Evolutionary conservation across 2,113 vertebrate genomes (phyloP), one percentile per base, ranked within the genome.

Genomic region (Pseudolaguvia tuberculata): DNA sequence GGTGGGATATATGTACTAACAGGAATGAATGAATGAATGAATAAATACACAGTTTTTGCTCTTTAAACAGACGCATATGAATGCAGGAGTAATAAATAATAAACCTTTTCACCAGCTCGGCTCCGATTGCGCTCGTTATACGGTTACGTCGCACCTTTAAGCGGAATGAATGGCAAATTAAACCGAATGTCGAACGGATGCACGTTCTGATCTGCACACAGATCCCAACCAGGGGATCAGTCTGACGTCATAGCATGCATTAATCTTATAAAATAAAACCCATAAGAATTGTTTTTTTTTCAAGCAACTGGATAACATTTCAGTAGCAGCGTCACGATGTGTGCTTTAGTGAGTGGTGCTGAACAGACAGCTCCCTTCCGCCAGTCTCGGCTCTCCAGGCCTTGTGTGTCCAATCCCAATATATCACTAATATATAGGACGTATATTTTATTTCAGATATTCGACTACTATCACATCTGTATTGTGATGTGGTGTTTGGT

Each of bases 361-460:
- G 92, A 87, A 84, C 61, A 84, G 90, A 91, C 90, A 91, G 90
- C 87, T 84, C 84, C 90, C 75, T 75, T 72, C 68, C 27, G 25
- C 17, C 39, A 18, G 15, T 62, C 82, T 21, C 6, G 6, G 23
- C 45, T 66, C 57, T 52, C 8, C 8, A 4, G 7, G 23, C 18
- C 15, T 15, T 31, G n/a, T 15, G 0, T 59, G 47, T 23, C 48
- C 18, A 0, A 35, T n/a, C n/a, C 51, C 47, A 8, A 63, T 18
- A n/a, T 51, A 2, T 62, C 57, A 62, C 45, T 59, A n/a, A 17
- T 13, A 29, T 51, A 51, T 17, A 35, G 52, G 20, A 20, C 13
- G 50, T 53, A 71, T 57, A 25, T 70, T 70, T 42, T 42, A 42
- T 71, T 50, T 27, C 15, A 67, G 5, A 27, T 27, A 14, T 21